These are phyloP conservation scores for Ivindomyrus marchei DNA, from an alignment of 2,113 vertebrate genomes.

Conservation along the genomic window DNA sequence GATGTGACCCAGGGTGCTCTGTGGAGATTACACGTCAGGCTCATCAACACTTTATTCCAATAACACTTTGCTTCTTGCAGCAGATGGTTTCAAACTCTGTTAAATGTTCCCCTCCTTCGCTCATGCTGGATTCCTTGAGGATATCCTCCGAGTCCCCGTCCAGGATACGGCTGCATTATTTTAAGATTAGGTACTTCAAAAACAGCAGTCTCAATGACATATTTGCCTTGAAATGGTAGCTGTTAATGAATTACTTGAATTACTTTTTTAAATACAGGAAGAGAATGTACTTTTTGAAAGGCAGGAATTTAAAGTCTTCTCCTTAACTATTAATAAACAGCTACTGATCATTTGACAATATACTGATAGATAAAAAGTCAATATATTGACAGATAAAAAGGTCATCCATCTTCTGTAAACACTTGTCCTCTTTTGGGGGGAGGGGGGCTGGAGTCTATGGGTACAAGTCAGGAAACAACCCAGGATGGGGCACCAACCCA, in stretches of 20 bases:
- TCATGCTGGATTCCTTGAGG: neutral
- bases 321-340: neutral
- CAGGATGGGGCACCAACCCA: neutral
- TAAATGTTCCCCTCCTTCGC: constrained; percentile 19
- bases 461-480: neutral
- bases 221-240: constrained; percentile 14
- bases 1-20: constrained; percentile 28
- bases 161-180: constrained; percentile 14
- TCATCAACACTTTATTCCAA: constrained; percentile 25
- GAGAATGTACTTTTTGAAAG: neutral
- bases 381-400: too few relatives aligned
- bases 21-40: constrained; percentile 23
- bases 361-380: neutral
- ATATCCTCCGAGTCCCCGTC: neutral
- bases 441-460: neutral
- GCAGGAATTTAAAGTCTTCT: neutral
- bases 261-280: constrained; percentile 6
- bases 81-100: constrained; percentile 26
- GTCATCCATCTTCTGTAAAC: neutral
- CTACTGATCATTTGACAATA: neutral
- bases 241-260: constrained; percentile 16
- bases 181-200: constrained; percentile 16
- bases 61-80: constrained; percentile 22
- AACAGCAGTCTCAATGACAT: neutral
- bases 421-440: too few relatives aligned